Evolutionary conservation across 2,888 invertebrate genomes (phyloP), one percentile per base, ranked within the genome.

Genomic region (Ditylenchus weischeri): DNA sequence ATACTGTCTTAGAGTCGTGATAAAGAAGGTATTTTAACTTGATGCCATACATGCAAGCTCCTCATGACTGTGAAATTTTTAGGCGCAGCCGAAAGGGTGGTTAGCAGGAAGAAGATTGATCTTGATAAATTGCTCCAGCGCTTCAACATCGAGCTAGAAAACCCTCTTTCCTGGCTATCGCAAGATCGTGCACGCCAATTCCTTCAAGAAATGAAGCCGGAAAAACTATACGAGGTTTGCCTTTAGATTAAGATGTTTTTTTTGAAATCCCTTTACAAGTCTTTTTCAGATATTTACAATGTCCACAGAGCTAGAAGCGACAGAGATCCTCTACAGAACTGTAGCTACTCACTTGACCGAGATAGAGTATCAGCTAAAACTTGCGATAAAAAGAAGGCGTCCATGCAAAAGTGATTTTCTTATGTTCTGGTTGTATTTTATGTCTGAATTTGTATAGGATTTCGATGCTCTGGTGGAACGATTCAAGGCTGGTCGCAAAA

Each of bases 141-240:
- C 18, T 79, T 76, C 68, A 73, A 72, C 50, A 80, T 80, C 64
- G 84, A 86, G 74, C 89, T 93, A 0, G 90, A 93, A 74, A 96
- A 96, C 86, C 96, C 96, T 0, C 89, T 96, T 64, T 91, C 91
- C 71, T 89, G 96, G 29, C 86, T 98, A 49, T 95, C 92, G 84
- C 96, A 98, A 84, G 94, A 94, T 82, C 90, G 90, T 60, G 90
- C 93, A 0, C 88, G 91, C 69, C 90, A 90, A 81, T 96, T 96
- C 84, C 84, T 91, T 13, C 88, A 89, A 54, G 88, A 88, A 0
- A 89, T 89, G 59, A 89, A 90, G 79, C 87, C 90, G 0, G 87
- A 87, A 72, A 89, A 89, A 74, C 90, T 90, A 79, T 93, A 90
- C 79, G 85, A 87, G 77, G 86, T 54, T 21, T 54, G 11, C 2